Base-by-base conservation (phyloP, 2,113 vertebrate species). In the Poicephalus gulielmi region DNA sequence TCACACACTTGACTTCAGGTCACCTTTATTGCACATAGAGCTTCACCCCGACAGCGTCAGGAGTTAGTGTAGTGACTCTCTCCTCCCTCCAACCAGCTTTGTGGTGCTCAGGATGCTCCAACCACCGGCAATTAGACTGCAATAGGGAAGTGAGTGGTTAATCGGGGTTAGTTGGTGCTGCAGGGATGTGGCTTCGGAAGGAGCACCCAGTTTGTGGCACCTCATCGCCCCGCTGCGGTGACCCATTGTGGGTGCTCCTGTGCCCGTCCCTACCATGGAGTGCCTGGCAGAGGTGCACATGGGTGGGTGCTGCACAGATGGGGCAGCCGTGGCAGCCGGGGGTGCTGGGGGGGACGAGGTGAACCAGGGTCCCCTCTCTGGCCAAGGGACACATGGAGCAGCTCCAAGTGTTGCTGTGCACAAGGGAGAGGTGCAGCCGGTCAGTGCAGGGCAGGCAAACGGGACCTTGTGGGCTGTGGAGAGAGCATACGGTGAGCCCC, bases 11-110 rank as follows among this genome's bases (percentile, higher is more conserved):
- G 55, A 6, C 5, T 14, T 8, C 22, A 12, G 17, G 37, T 30
- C 13, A 0, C 20, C 50, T 82, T 52, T 52, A 67, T 22, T 92
- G 90, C 87, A 30, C 75, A 20, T 1, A 3, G 30, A 71, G 6
- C 68, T 2, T 46, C 19, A 8, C 0, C 31, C 66, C 2, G 53
- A 0, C 24, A 0, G 8, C 0, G 3, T 6, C 69, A 10, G 67
- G 62, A 18, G 0, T 43, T 2, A 2, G 7, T 0, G 68, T 6
- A 3, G 2, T 13, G 3, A 0, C 30, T 20, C 28, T 4, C 62
- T 52, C 39, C 10, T 5, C 66, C 8, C 52, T 17, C 25, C 11
- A 2, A 1, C 17, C 53, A 3, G 22, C n/a, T 18, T 33, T 2
- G 1, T 12, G 77, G n/a, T 1, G 6, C 78, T 19, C 0, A 6